These are phyloP conservation scores for Ginglymostoma cirratum DNA, from an alignment of 2,113 vertebrate genomes.

Conservation along the genomic window DNA sequence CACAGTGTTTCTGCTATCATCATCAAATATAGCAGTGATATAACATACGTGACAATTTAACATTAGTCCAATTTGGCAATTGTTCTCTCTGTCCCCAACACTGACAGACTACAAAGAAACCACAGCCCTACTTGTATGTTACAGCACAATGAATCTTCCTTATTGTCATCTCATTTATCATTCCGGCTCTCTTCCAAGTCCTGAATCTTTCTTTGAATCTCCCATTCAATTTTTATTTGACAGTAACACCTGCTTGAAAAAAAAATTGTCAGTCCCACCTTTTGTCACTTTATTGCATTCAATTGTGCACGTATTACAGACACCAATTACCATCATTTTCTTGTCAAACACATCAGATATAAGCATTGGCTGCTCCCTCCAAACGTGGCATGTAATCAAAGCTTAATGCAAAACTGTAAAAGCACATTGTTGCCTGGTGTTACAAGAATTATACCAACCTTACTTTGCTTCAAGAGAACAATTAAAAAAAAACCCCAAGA, in stretches of 20 bases:
- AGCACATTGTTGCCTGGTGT: background rate
- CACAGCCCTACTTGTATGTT: background rate
- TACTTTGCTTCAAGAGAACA: background rate
- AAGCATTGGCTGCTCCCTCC: background rate
- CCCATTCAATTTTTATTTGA: background rate
- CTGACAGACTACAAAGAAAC: background rate
- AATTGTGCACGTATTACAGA: background rate
- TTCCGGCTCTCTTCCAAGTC: background rate
- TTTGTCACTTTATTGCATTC: background rate
- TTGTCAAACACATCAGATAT: background rate
- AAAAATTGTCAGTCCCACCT: background rate
- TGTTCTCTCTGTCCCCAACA: background rate
- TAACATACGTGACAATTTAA: background rate
- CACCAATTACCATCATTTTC: slow-evolving; percentile 23
- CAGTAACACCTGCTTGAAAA: background rate
- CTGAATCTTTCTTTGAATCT: background rate
- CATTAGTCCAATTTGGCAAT: background rate
- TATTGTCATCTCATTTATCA: background rate
- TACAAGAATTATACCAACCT: background rate
- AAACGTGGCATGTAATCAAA: background rate
- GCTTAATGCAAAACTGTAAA: background rate
- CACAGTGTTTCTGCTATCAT: background rate
- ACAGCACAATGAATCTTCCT: background rate
- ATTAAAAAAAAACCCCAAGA: too few species aligned
- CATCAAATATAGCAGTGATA: background rate